These are phyloP conservation scores for Gymnoscopelus microlampas DNA, from an alignment of 2,797 vertebrate species.

Conservation along the genomic window DNA sequence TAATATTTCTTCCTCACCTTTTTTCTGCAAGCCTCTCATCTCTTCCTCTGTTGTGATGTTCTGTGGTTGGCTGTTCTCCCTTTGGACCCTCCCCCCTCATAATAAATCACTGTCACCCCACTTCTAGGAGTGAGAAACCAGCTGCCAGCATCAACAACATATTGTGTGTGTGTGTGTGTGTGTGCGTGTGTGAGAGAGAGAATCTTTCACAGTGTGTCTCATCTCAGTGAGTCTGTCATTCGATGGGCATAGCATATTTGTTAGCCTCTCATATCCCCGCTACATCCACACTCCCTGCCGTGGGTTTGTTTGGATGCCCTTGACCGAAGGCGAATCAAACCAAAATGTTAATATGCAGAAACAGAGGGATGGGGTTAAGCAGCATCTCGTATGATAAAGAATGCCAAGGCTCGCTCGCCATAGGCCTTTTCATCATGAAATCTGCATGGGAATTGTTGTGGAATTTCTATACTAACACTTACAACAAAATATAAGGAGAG, in stretches of 20 bases:
- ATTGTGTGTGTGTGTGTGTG: conserved; percentile 33
- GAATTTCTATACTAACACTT: too few species aligned
- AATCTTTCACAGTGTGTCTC: conserved; percentile 62
- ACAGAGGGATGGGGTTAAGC: conserved; percentile 61
- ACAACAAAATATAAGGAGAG: too few species aligned
- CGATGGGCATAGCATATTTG: conserved; percentile 41
- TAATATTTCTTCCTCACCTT: conserved; percentile 41
- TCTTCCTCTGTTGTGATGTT: conserved; percentile 66
- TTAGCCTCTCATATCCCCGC: conserved; percentile 64
- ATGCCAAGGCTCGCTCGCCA: conserved; percentile 49
- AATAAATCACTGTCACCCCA: conserved; percentile 84
- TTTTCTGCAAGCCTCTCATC: conserved; percentile 41
- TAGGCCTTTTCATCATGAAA: too few species aligned
- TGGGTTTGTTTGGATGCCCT: conserved; percentile 21
- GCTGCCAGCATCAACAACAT: conserved; percentile 68
- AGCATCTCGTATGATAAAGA: conserved; percentile 74
- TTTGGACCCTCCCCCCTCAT: conserved; percentile 68
- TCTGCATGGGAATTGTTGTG: too few species aligned
- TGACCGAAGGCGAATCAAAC: conserved; percentile 59
- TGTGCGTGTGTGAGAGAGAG: conserved; percentile 41
- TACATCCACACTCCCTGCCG: conserved; percentile 44
- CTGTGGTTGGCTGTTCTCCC: conserved; percentile 74
- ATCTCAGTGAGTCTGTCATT: conserved; percentile 56
- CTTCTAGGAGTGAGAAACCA: conserved; percentile 72
- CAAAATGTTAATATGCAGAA: conserved; percentile 29